phyloP scores from a whole-genome alignment of 2,113 vertebrate species.

The Pachycephala philippinensis region DNA sequence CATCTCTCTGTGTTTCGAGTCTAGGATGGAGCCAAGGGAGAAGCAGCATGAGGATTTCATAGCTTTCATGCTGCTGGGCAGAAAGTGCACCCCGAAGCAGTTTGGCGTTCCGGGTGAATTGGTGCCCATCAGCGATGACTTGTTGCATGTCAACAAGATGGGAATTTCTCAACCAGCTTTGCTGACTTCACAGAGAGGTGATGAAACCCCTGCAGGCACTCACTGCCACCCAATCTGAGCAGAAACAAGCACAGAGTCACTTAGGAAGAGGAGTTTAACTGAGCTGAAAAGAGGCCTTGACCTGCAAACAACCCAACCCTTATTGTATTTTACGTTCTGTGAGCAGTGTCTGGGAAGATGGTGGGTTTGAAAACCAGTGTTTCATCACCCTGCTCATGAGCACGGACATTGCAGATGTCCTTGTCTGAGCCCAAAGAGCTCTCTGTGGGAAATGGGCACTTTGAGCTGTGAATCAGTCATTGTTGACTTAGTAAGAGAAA shows the following conservation, averaged over 20 bases:
- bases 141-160: not conserved
- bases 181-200: not conserved
- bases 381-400: not conserved
- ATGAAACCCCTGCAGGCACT: not conserved
- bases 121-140: not conserved
- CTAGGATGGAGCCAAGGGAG: constrained; percentile 61
- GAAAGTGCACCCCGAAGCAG: constrained; percentile 31
- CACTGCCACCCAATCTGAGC: not conserved
- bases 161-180: not conserved
- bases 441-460: not conserved
- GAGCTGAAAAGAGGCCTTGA: not conserved
- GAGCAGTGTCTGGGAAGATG: not conserved
- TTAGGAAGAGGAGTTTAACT: not conserved
- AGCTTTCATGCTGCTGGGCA: constrained; percentile 38
- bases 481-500: not conserved
- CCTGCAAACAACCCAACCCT: not conserved
- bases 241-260: not conserved
- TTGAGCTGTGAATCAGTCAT: not conserved
- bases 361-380: not conserved
- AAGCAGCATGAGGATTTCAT: constrained; percentile 58
- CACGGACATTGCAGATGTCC: not conserved
- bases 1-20: not conserved
- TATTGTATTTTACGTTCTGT: not conserved
- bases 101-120: constrained; percentile 30
- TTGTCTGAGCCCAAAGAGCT: not conserved